Base-by-base conservation (phyloP, 2,797 vertebrate species). In the Gambusia yucatana region DNA sequence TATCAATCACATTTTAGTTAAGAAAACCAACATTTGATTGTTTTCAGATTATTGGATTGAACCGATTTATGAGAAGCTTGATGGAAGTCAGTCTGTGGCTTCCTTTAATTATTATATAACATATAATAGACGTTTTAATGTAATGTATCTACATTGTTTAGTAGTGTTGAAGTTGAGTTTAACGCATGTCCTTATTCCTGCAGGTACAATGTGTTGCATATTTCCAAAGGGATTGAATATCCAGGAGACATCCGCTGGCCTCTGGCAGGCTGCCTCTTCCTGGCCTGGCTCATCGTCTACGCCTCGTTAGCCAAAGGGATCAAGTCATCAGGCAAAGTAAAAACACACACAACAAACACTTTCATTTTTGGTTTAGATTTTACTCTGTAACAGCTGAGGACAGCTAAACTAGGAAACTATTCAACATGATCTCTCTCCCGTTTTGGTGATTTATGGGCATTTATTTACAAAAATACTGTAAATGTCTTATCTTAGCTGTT, bases 311-410 rank as follows among this genome's bases (percentile, higher is more conserved):
- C 98, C 70, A 99, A 99, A 96, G 98, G 98, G 90, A 99, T 99
- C 96, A 99, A 99, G 95, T 97, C 98, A 76, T 99, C 98, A 44
- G 98, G 98, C 89, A 99, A 99, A 96, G 98, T 99, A 89, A 82
- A 6, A 4, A 48, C 75, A 75, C n/a, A 65, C 43, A 73, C 36
- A 13, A 36, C 1, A 52, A 28, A 47, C 0, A 25, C 46, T 47
- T 47, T 47, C 46, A 1, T 36, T 17, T 2, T 0, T 59, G 5
- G 3, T 30, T 39, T 25, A 28, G 22, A 52, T 14, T 22, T n/a
- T 41, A 55, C 2, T 39, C 33, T 14, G 11, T 50, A 13, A 25
- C 33, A 20, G 11, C 10, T 36, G 10, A 55, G 22, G 8, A 10
- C 7, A 8, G 50, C 6, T 48, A 7, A 50, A 50, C 47, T 48